phyloP scores from a whole-genome alignment of 1,140 invertebrate species.

The Diorhabda carinulata region DNA sequence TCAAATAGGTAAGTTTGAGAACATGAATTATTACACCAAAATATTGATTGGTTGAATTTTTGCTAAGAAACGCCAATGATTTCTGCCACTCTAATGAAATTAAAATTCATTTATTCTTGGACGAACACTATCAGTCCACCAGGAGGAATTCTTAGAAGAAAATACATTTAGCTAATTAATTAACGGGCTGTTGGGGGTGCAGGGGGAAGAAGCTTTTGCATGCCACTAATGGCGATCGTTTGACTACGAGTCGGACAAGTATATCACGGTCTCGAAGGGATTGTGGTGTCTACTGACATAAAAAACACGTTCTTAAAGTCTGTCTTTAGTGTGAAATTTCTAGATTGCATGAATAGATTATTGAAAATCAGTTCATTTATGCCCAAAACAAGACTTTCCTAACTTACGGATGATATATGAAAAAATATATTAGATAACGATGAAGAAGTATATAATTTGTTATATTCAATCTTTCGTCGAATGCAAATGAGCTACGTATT shows the following conservation, averaged over 20 bases:
- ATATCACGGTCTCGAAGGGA: conserved; percentile 9
- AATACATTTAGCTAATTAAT: conserved; percentile 18
- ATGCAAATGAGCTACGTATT: no score
- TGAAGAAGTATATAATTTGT: no score
- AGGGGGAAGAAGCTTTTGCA: conserved; percentile 6
- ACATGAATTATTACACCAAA: no score
- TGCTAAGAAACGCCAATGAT: not conserved
- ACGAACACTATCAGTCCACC: conserved; percentile 35
- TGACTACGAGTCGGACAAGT: not conserved
- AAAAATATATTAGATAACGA: no score
- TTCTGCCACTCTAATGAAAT: conserved; percentile 39
- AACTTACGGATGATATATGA: no score
- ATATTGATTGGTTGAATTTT: no score
- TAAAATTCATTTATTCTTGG: conserved; percentile 42
- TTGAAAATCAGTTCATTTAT: not conserved
- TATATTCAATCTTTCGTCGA: no score
- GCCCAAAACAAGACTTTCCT: no score
- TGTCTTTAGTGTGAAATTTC: not conserved
- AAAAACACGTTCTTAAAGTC: not conserved
- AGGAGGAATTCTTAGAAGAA: conserved; percentile 18
- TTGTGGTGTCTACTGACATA: not conserved
- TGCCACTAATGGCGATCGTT: conserved; percentile 6
- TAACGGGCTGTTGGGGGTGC: conserved; percentile 10
- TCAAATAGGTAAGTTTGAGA: no score
- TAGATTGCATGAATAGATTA: not conserved